These are phyloP conservation scores for Nephotettix cincticeps DNA, from an alignment of 1,140 invertebrate species.

Conservation along the genomic window DNA sequence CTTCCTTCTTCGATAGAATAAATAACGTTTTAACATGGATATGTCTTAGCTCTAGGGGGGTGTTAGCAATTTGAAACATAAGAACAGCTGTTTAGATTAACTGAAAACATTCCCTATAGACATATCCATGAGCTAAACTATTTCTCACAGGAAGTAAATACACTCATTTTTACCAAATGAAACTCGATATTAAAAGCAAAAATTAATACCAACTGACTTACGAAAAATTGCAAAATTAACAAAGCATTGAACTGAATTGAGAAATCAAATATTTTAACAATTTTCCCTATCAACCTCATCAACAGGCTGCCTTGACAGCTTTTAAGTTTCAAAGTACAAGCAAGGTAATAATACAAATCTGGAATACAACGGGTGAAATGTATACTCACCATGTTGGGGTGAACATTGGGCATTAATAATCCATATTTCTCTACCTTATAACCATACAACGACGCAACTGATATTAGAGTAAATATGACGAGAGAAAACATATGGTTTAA, in stretches of 20 bases:
- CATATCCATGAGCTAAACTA: too few relatives aligned
- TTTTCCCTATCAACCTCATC: background rate
- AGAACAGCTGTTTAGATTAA: too few relatives aligned
- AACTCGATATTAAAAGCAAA: background rate
- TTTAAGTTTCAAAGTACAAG: background rate
- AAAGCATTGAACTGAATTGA: background rate
- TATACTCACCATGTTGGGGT: constrained; percentile 61
- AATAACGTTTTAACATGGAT: too few relatives aligned
- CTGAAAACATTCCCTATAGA: too few relatives aligned
- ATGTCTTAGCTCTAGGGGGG: too few relatives aligned
- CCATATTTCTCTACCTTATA: constrained; percentile 53
- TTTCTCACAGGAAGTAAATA: too few relatives aligned
- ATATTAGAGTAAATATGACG: constrained; percentile 6
- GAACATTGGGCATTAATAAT: constrained; percentile 70
- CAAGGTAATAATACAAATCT: background rate
- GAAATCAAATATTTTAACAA: background rate
- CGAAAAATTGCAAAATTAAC: background rate
- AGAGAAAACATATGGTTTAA: constrained; percentile 24
- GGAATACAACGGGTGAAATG: background rate
- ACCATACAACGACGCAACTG: constrained; percentile 17
- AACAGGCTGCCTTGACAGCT: background rate
- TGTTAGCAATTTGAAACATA: too few relatives aligned
- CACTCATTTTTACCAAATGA: too few relatives aligned
- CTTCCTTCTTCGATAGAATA: too few relatives aligned
- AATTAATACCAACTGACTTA: background rate